Evolutionary conservation across 1,140 invertebrate genomes (phyloP).

Genomic region (Danaus plexippus): DNA sequence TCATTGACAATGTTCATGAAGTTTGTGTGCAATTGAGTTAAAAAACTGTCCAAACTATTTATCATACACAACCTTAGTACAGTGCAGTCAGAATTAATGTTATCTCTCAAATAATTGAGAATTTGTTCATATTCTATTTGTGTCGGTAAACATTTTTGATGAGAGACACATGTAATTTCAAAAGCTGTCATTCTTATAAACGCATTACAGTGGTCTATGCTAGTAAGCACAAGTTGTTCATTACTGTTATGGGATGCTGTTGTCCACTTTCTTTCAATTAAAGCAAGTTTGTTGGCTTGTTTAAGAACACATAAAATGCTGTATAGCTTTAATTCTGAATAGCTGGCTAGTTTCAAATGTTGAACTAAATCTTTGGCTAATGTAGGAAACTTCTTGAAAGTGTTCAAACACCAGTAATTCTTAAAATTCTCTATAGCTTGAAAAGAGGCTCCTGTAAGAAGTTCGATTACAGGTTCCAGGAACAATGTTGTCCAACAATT

Average conservation of each 20-base stretch:
- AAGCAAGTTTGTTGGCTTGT: constrained; percentile 51
- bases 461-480: constrained; percentile 27
- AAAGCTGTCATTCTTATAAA: constrained; percentile 52
- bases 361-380: constrained; percentile 30
- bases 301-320: constrained; percentile 47
- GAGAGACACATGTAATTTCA: constrained; percentile 51
- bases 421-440: constrained; percentile 54
- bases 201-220: constrained; percentile 38
- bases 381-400: constrained; percentile 57
- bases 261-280: constrained; percentile 34
- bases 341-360: constrained; percentile 24
- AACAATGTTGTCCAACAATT: constrained; percentile 51
- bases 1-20: constrained; percentile 29
- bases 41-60: constrained; percentile 43
- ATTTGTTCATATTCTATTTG: constrained; percentile 40
- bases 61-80: constrained; percentile 57
- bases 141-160: constrained; percentile 39
- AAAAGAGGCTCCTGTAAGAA: constrained; percentile 28
- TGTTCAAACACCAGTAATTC: constrained; percentile 62
- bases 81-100: constrained; percentile 63
- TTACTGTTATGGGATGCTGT: constrained; percentile 9
- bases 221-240: constrained; percentile 23
- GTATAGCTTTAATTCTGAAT: constrained; percentile 34
- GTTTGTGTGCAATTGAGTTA: constrained; percentile 34
- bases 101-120: constrained; percentile 46